A percentile compares a stretch with the other conserved stretches of the same genome.
Evolutionary conservation across 2,113 vertebrate genomes (phyloP).

Genomic region (Bothrops jararaca): DNA sequence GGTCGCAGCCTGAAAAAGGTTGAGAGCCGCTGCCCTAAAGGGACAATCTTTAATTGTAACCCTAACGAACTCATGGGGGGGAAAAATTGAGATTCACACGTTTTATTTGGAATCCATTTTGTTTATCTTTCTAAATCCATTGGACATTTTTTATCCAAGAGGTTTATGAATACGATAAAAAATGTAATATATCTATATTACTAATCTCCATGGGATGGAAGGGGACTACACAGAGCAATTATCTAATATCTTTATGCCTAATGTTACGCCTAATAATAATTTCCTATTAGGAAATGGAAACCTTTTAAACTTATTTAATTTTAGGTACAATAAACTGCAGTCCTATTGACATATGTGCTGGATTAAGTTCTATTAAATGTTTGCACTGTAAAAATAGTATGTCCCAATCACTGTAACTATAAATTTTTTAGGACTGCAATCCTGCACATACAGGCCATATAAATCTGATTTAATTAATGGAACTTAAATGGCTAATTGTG

Average conservation of each 20-base stretch:
- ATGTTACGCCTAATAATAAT: background rate
- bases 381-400: constrained; percentile 2
- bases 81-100: background rate
- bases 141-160: background rate
- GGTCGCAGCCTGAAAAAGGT: no score
- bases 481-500: background rate
- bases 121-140: background rate
- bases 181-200: background rate
- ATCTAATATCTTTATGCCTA: background rate
- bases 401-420: background rate
- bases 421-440: background rate
- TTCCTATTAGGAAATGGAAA: background rate
- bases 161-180: background rate
- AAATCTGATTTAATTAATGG: background rate
- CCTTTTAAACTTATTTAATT: constrained; percentile 30
- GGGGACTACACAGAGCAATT: constrained; percentile 32
- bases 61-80: background rate
- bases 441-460: background rate
- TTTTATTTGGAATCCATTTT: background rate
- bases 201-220: background rate
- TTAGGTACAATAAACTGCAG: background rate
- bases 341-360: background rate
- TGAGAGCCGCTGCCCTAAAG: no score
- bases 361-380: background rate
- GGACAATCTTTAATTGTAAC: background rate